Base-by-base conservation (phyloP, 2,888 invertebrate species). In the Drosophila quasianomalipes region DNA sequence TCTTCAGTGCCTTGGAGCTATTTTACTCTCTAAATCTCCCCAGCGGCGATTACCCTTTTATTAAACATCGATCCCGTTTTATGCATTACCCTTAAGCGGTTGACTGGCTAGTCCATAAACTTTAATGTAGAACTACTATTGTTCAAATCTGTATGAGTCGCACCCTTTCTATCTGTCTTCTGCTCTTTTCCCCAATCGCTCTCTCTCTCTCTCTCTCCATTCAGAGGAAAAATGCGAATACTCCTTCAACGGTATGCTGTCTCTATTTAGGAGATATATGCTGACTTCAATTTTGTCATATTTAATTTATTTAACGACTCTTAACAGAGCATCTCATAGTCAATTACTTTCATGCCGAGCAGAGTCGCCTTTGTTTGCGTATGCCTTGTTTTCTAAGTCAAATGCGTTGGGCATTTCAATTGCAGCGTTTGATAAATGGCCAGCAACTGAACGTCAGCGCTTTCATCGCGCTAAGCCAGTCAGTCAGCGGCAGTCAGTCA, bases 401-500 rank as follows among this genome's bases (percentile, higher is more conserved):
- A 78, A 79, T 85, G 90, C 78, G 79, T 74, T 78, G 70, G 68
- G 90, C 86, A 87, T 87, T 87, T 88, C 84, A 90, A 88, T 90
- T 90, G 82, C 82, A 82, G 76, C 79, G 65, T 87, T 85, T 85
- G 90, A 89, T 82, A 84, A 89, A 89, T 87, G 82, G 90, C 85
- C 80, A 87, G 57, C 62, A 51, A 65, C 74, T 64, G 76, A 83
- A 76, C 61, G 65, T 61, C 59, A 73, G 86, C 74, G 70, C 69
- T 69, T 70, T 70, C 59, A 63, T 69, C 70, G 70, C 51, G 41
- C 31, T 70, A 44, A 63, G 63, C 35, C 63, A 51, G 44, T 54
- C 55, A 54, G 22, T 35, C 33, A 33, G 33, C 12, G n/a, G n/a
- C 31, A 31, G 31, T 0, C 9, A 63, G 62, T 74, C 84, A 85